phyloP scores from a whole-genome alignment of 2,113 vertebrate genomes.

The Indri indri region DNA sequence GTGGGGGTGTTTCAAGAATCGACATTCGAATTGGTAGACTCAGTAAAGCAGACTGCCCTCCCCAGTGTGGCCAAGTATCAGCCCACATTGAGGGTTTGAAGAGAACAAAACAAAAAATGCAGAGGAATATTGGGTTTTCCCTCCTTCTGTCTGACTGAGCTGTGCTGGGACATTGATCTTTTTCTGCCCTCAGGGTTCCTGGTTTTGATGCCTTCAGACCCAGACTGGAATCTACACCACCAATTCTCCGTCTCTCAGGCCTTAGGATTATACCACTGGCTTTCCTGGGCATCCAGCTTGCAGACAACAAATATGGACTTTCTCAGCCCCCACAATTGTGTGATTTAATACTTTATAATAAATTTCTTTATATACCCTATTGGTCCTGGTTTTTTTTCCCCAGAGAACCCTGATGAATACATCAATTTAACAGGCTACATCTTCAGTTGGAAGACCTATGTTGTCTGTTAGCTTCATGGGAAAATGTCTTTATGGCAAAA shows the following conservation, averaged over 20 bases:
- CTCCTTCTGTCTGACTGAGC: neutral
- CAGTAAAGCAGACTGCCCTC: no score
- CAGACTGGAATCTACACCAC: neutral
- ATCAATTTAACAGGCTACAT: neutral
- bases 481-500: neutral
- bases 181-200: neutral
- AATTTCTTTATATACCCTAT: neutral
- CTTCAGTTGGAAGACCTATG: neutral
- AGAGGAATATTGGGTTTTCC: neutral
- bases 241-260: neutral
- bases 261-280: no score
- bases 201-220: neutral
- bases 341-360: neutral
- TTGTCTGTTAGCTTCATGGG: neutral
- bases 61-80: no score
- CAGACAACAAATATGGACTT: neutral
- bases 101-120: neutral
- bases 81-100: rapidly evolving
- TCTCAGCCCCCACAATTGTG: neutral
- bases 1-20: no score
- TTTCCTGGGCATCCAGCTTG: neutral
- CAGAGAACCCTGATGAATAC: neutral
- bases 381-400: neutral
- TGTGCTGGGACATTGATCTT: neutral
- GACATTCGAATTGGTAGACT: no score